Base-by-base conservation (phyloP, 2,888 invertebrate genomes). In the Dendrolimus pini region DNA sequence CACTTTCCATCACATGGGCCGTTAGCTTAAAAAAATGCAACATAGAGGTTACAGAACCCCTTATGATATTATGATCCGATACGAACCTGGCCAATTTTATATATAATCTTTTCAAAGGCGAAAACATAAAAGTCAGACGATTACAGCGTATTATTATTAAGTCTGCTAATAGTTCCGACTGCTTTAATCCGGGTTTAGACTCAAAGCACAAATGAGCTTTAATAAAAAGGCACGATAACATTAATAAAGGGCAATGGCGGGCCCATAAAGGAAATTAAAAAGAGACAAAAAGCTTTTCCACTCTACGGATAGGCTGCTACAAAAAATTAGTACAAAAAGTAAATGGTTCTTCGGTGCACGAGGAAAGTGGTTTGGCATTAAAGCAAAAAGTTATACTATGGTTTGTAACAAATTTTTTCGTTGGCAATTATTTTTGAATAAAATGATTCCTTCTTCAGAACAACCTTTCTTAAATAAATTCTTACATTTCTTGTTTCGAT, bases 181-280 rank as follows among this genome's bases (percentile, higher is more conserved):
- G 12, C 9, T 47, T 8, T 47, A 47, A 47, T 47, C 47, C 12
- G 47, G 12, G 12, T 47, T 47, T 9, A 47, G 47, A 47, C 47
- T 47, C 12, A 30, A 63, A 74, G 81, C 81, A 80, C 79, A 82
- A 85, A 86, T 83, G 84, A 82, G 80, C 78, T 80, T 82, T 86
- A 87, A 87, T 86, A 81, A 85, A 30, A 85, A 86, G 84, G 85
- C 80, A 81, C 82, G 82, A 85, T 85, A 84, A 82, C 79, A 81
- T 86, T 85, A 10, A 87, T 83, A 82, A 81, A 81, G 85, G 85
- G 9, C 78, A 85, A 86, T 85, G 84, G 82, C 79, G 83, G 83
- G 80, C 82, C 81, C 82, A 79, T 87, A 84, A 84, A 86, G 83
- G 83, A 85, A 85, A 85, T 85, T 84, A 85, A 85, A 85, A 83